These are phyloP conservation scores for Loriculus beryllinus DNA, from an alignment of 2,797 vertebrate species.

Conservation along the genomic window DNA sequence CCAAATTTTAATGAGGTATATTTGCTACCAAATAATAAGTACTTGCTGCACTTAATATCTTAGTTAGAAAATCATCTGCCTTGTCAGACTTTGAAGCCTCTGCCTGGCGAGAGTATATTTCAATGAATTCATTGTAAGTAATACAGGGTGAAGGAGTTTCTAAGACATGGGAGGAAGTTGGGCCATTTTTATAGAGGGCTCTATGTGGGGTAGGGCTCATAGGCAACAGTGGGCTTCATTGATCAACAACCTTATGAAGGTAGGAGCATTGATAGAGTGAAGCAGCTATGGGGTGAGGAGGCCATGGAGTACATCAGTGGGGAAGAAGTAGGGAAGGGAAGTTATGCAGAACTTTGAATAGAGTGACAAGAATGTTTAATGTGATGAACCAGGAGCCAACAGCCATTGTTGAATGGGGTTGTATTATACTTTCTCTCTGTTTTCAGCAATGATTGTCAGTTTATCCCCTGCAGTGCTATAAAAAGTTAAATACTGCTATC, in stretches of 20 bases:
- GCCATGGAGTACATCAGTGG: fast-evolving
- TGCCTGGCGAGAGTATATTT: background rate
- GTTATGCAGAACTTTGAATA: background rate
- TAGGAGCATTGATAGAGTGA: background rate
- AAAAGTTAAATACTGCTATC: constrained; percentile 23
- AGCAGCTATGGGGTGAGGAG: background rate
- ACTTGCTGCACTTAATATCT: background rate
- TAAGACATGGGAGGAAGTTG: background rate
- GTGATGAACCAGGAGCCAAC: background rate
- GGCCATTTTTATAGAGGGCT: background rate
- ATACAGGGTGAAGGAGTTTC: background rate
- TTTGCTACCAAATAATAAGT: background rate
- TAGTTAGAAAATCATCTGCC: background rate
- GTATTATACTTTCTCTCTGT: background rate
- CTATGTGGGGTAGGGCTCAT: background rate
- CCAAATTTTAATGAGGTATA: background rate
- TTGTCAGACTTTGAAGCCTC: background rate
- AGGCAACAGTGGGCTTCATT: background rate
- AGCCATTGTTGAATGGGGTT: fast-evolving
- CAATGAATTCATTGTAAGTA: background rate
- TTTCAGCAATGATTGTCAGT: background rate
- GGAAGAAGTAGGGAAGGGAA: background rate
- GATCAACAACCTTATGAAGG: background rate
- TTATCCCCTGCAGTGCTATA: constrained; percentile 12
- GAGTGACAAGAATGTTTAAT: background rate